phyloP scores from a whole-genome alignment of 2,888 invertebrate genomes.

The Hedya salicella region DNA sequence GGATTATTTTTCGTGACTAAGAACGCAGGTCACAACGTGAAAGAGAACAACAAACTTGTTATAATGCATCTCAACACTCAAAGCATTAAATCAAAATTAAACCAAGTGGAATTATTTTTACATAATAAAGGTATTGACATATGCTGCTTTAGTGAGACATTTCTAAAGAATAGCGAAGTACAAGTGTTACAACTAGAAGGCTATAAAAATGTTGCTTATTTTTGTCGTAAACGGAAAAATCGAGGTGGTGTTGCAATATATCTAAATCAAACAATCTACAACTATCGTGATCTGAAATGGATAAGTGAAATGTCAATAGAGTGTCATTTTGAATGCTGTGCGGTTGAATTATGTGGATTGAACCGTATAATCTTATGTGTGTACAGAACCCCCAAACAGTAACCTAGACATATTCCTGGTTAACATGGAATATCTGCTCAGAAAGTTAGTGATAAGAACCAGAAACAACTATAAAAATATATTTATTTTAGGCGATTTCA shows the following conservation, averaged over 20 bases:
- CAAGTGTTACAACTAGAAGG: slow-evolving; percentile 1
- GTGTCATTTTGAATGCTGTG: slow-evolving; percentile 25
- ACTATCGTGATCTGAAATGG: slow-evolving; percentile 1
- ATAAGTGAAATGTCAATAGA: slow-evolving; percentile 10
- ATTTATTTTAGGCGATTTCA: too few species aligned
- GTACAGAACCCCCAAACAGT: slow-evolving; percentile 25
- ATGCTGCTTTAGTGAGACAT: slow-evolving; percentile 19
- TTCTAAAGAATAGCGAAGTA: slow-evolving; percentile 10
- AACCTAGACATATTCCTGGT: too few species aligned
- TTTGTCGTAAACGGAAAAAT: neutral
- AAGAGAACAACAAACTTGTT: neutral
- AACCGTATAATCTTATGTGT: neutral
- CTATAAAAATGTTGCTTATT: slow-evolving; percentile 9
- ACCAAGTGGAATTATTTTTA: slow-evolving; percentile 12
- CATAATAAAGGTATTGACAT: neutral
- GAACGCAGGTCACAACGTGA: too few species aligned
- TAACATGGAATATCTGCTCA: too few species aligned
- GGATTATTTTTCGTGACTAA: slow-evolving; percentile 22
- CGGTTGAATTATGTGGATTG: neutral
- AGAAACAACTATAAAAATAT: too few species aligned
- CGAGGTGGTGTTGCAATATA: slow-evolving; percentile 17
- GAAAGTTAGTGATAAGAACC: too few species aligned
- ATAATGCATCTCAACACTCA: slow-evolving; percentile 11
- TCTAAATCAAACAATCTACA: neutral
- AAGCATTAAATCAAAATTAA: slow-evolving; percentile 14